Base-by-base conservation (phyloP, 2,797 vertebrate species). In the Chrosomus eos region DNA sequence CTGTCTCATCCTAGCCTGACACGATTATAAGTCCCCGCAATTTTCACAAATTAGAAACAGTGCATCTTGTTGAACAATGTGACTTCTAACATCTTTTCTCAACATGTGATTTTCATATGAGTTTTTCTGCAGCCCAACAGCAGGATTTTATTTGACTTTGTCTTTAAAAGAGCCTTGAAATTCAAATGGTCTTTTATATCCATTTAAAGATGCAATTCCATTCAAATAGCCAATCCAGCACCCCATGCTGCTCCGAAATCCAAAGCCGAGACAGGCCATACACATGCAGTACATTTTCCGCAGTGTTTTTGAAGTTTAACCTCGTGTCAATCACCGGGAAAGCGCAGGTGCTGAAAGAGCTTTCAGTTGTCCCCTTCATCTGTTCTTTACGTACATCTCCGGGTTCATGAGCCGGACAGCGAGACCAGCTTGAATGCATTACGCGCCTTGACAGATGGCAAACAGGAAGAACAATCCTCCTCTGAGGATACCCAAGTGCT, bases 61-160 rank as follows among this genome's bases (percentile, higher is more conserved):
- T 78, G 85, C 55, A 77, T 72, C 60, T 81, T 77, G 60, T 80
- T 82, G 66, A n/a, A 72, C 68, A 68, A 87, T 85, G 82, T 89
- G 82, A 67, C 86, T 89, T 87, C 86, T 45, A 87, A 53, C 84
- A 81, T 88, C 38, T 88, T 73, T 84, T 76, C 82, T 76, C 89
- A 82, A 76, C 80, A 87, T 76, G 86, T 83, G 80, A 31, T 71
- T 90, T 90, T 92, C 92, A 80, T 88, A 88, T 88, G 86, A 45
- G 87, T 91, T 78, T 89, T 89, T 93, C 94, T 94, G 62, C 62
- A 60, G 82, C 51, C 26, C 62, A 14, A 55, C 82, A 84, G 48
- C 48, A 68, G 72, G 62, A 70, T 67, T 68, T 77, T 23, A 68
- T 83, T 84, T 62, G 26, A 31, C 10, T 58, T 19, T 70, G 74